Evolutionary conservation across 2,888 invertebrate species (phyloP), one percentile per base, ranked within the genome.

Genomic region (Lasioglossum figueresi): DNA sequence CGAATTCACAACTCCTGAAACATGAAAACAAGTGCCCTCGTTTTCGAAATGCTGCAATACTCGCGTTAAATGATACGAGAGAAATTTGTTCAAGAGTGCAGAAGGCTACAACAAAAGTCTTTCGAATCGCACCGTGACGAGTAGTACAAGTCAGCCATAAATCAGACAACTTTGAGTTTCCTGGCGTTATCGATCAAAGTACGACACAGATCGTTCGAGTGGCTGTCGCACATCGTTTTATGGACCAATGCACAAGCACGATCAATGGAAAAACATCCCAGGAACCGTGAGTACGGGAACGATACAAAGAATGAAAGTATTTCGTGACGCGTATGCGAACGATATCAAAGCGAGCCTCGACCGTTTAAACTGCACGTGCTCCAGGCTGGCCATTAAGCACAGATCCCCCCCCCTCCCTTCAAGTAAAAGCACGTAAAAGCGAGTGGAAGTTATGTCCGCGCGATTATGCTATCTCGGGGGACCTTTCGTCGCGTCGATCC

Each of bases 381-480:
- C 19, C 23, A 34, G 34, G 19, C 2, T 37, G 37, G 23, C 45
- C n/a, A 10, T 8, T 6, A 63, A 59, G 31, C 19, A 27, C 2
- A 14, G 31, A 45, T 31, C 19, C 27, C 8, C 10, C 19, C 45
- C 14, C 40, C 1, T 0, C 0, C 16, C 16, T 1, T 16, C 45
- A 45, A 14, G 31, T 14, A 27, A 66, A 56, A 73, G 40, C 45
- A 52, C 48, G 85, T 76, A 73, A 40, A 34, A 27, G 19, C 14
- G 66, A 76, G 75, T 56, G 23, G 56, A 68, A 59, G 8, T 40
- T 16, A 19, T 31, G 66, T 71, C 77, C 56, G 31, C 74, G n/a
- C 76, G 82, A 80, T 76, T 84, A 86, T 84, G 77, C 76, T 77
- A 88, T 85, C 74, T 79, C 83, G 48, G 48, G 83, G 83, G 81